phyloP scores from a whole-genome alignment of 2,113 vertebrate genomes.

The Phasianus colchicus region DNA sequence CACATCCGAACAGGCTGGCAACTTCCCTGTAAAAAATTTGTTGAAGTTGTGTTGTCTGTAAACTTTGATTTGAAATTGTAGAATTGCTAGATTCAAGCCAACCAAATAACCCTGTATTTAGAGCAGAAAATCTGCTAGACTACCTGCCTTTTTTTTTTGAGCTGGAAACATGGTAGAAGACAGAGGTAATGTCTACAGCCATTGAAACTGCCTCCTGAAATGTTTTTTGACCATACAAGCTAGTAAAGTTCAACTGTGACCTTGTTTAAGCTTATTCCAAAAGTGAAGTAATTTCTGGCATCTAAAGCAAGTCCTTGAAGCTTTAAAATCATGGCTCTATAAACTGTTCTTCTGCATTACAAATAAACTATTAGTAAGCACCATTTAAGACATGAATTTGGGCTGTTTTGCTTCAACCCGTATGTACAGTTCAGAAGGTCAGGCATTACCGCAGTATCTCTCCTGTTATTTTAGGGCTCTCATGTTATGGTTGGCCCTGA shows the following conservation, averaged over 20 bases:
- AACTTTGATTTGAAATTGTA: background rate
- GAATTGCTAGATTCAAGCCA: background rate
- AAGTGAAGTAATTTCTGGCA: conserved; percentile 60
- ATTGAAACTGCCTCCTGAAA: conserved; percentile 17
- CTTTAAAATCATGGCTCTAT: conserved; percentile 39
- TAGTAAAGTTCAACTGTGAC: conserved; percentile 51
- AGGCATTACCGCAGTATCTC: conserved; percentile 72
- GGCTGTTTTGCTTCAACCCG: conserved; percentile 66
- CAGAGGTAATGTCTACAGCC: conserved; percentile 35
- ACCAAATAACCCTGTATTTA: background rate
- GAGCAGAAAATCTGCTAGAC: background rate
- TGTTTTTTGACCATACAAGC: conserved; percentile 56
- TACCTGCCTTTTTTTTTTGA: background rate
- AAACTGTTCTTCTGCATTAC: conserved; percentile 26
- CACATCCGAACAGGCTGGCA: background rate
- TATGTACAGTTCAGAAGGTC: conserved; percentile 74
- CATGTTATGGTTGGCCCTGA: conserved; percentile 73
- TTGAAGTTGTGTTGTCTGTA: background rate
- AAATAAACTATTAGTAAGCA: conserved; percentile 39
- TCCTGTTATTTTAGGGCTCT: conserved; percentile 78
- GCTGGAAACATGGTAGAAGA: background rate
- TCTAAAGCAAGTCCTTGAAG: background rate
- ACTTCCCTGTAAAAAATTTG: background rate
- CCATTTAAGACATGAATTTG: conserved; percentile 27
- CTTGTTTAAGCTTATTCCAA: conserved; percentile 41